Evolutionary conservation across 2,888 invertebrate genomes (phyloP), one percentile per base, ranked within the genome.

Genomic region (Mesodorylaimus sp.): DNA sequence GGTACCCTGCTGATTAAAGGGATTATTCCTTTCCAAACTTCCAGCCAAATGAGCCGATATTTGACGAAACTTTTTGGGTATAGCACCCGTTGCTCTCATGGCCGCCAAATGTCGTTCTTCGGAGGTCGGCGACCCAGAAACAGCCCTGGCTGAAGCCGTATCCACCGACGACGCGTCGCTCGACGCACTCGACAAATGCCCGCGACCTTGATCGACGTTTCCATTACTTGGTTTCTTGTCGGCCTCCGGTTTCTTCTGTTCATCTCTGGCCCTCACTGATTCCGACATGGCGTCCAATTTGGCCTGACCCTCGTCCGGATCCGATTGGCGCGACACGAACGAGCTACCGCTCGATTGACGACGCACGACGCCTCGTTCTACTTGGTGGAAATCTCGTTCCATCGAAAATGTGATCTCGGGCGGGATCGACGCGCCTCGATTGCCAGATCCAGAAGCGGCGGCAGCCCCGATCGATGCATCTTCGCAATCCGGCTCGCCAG

Each of bases 271-370:
- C n/a, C n/a, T n/a, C n/a, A n/a, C n/a, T n/a, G n/a, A n/a, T n/a
- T n/a, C n/a, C n/a, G n/a, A n/a, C n/a, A n/a, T n/a, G n/a, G n/a
- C n/a, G n/a, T 16, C 16, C 36, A 13, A 16, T 10, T 32, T 16
- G 10, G 16, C 36, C 16, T n/a, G 41, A 7, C 41, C 55, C 5
- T 42, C 51, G 29, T 56, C 56, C 10, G 50, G 48, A 23, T 43
- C 39, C 32, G 55, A 55, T 39, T 54, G 41, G n/a, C n/a, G 7
- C 32, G 32, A 57, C 42, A 44, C 21, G 41, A 59, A 55, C 3
- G 55, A 55, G 32, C 55, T 55, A 37, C 58, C 59, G 44, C 54
- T 54, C 39, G 50, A 50, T 39, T 56, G 56, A 5, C 51, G 51
- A 2, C 50, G 29, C 47, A 50, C 23, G 7, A n/a, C 41, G 10